These are phyloP conservation scores for Ochotona curzoniae DNA, from an alignment of 2,113 vertebrate genomes.

Conservation along the genomic window DNA sequence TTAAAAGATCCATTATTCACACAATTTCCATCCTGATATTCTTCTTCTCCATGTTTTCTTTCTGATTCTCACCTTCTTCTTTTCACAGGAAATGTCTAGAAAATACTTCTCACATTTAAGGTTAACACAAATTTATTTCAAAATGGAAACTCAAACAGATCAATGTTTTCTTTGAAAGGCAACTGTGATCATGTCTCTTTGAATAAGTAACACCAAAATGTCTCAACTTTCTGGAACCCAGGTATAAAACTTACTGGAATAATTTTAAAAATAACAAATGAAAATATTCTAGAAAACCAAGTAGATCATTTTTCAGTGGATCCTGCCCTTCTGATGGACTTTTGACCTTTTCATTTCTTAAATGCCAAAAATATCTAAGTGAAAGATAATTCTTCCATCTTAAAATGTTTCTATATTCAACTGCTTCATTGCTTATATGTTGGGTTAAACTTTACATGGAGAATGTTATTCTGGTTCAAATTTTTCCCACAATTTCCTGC, in stretches of 20 bases:
- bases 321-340: background rate
- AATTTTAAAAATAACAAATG: conserved; percentile 52
- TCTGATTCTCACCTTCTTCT: background rate
- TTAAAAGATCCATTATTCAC: conserved; percentile 75
- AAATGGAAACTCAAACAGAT: background rate
- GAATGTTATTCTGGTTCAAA: background rate
- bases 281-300: conserved; percentile 53
- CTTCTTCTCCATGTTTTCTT: background rate
- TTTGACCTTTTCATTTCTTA: conserved; percentile 26
- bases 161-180: conserved; percentile 59
- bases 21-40: conserved; percentile 8
- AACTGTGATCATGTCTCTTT: conserved; percentile 60
- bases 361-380: background rate
- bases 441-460: conserved; percentile 18
- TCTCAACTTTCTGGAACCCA: conserved; percentile 61
- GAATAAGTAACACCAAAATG: conserved; percentile 74
- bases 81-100: conserved; percentile 75
- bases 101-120: conserved; percentile 75
- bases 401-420: background rate
- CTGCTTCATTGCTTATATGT: background rate
- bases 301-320: background rate
- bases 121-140: conserved; percentile 75
- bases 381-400: conserved; percentile 25
- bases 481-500: conserved; percentile 12
- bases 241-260: conserved; percentile 58